Conservation (phyloP, 2,113 vertebrate genomes). For the Xenopus tropicalis region UCB_Xtro_10.0 CM004449.2:98144001-98144500, state of each 20-base stretch:
- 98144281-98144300: constrained; percentile 33
- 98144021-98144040: too few relatives aligned
- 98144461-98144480: too few relatives aligned
- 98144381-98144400: constrained; percentile 1
- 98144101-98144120: not conserved
- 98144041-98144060: too few relatives aligned
- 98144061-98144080: too few relatives aligned
- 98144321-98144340: constrained; percentile 19
- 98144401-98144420: not conserved
- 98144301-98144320: constrained; percentile 27
- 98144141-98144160: not conserved
- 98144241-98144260: constrained; percentile 16
- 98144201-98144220: constrained; percentile 5
- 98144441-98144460: too few relatives aligned
- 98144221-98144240: constrained; percentile 22
- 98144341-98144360: constrained; percentile 13
- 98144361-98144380: constrained; percentile 14
- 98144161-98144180: constrained; percentile 3
- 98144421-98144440: too few relatives aligned
- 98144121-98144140: not conserved
- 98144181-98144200: constrained; percentile 16
- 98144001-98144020: too few relatives aligned
- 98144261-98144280: constrained; percentile 22
- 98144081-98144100: too few relatives aligned
- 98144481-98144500: too few relatives aligned